phyloP scores from a whole-genome alignment of 2,888 invertebrate species.

The Pycnomerus fuliginosus region DNA sequence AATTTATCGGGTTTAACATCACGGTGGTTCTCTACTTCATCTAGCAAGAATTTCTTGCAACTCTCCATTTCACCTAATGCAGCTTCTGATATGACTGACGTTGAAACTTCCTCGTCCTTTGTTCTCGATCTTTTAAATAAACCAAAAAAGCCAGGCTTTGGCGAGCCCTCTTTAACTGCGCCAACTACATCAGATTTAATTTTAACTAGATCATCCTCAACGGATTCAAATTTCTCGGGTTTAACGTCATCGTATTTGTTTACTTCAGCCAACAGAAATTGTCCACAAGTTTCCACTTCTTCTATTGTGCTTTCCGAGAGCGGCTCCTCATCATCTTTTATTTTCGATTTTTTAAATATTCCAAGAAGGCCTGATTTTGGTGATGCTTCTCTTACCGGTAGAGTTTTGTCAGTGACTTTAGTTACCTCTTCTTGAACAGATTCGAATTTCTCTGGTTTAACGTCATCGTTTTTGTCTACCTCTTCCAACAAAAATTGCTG shows the following conservation, averaged over 20 bases:
- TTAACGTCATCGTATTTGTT: conserved; percentile 31
- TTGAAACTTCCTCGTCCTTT: conserved; percentile 8
- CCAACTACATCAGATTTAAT: too few relatives aligned
- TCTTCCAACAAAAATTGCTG: conserved; percentile 19
- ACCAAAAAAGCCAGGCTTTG: conserved; percentile 12
- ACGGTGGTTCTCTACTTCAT: conserved; percentile 15
- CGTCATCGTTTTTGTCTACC: conserved; percentile 23
- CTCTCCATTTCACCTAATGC: conserved; percentile 8
- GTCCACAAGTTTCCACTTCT: conserved; percentile 27
- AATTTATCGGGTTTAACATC: conserved; percentile 25
- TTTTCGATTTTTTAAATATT: conserved; percentile 19
- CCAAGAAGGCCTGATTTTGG: conserved; percentile 13
- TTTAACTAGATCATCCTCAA: too few relatives aligned
- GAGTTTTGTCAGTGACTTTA: not conserved
- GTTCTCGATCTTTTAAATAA: conserved; percentile 14
- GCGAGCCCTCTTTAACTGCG: not conserved
- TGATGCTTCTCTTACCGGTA: not conserved
- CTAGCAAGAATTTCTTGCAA: conserved; percentile 7
- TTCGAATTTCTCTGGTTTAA: conserved; percentile 12
- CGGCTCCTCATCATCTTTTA: conserved; percentile 5
- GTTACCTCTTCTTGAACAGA: not conserved
- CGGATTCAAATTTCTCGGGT: conserved; percentile 17
- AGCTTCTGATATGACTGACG: conserved; percentile 10
- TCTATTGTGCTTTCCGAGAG: too few relatives aligned
- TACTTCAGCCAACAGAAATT: conserved; percentile 33